Percentiles rank a stretch among this genome's conserved stretches.
phyloP scores from a whole-genome alignment of 2,797 vertebrate genomes.

The Scolopax bukidnonensis region DNA sequence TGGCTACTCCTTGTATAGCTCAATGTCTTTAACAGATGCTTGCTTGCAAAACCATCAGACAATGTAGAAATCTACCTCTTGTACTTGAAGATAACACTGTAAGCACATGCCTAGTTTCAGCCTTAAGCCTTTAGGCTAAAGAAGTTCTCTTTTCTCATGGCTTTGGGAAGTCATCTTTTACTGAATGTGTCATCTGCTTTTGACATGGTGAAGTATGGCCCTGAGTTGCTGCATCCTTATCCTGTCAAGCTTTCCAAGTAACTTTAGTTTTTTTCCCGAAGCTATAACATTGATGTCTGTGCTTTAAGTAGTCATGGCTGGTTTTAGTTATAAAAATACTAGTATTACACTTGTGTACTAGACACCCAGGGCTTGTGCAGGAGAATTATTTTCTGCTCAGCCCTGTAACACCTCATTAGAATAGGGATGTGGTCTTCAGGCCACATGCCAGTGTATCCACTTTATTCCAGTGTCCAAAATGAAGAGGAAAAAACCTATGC shows the following conservation, averaged over 20 bases:
- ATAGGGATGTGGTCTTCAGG: conserved; percentile 9
- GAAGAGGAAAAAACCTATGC: background rate
- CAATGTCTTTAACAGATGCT: background rate
- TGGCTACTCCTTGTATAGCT: background rate
- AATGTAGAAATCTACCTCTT: background rate
- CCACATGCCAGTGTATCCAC: conserved; percentile 36
- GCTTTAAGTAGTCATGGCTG: conserved; percentile 8
- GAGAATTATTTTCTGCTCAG: conserved; percentile 50
- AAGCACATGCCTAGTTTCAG: background rate
- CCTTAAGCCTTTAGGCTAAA: too few relatives aligned
- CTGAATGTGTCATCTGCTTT: background rate
- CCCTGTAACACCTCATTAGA: conserved; percentile 59
- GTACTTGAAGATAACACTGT: background rate
- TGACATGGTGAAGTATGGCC: background rate
- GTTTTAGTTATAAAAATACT: conserved; percentile 58
- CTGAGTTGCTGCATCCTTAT: background rate
- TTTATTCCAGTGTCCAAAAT: conserved; percentile 37
- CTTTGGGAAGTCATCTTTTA: background rate
- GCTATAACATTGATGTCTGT: conserved; percentile 1
- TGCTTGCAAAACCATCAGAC: background rate
- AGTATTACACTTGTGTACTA: background rate
- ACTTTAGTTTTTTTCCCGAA: background rate
- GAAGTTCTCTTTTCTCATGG: background rate
- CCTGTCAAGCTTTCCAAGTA: background rate
- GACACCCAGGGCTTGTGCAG: background rate